Base-by-base conservation (phyloP, 1,140 invertebrate genomes). In the Microplitis demolitor region DNA sequence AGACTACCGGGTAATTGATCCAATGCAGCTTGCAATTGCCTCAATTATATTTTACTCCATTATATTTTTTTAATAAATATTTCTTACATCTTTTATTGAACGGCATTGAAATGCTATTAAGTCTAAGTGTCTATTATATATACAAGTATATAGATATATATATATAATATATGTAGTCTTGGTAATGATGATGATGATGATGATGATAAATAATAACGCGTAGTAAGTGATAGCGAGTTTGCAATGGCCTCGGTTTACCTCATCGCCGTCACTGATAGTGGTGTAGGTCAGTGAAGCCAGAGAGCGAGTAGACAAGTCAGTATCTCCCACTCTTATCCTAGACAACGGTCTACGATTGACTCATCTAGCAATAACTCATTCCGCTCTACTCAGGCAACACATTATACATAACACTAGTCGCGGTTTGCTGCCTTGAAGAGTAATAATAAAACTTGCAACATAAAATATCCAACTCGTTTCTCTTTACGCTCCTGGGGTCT, bases 251-350 rank as follows among this genome's bases (percentile, higher is more conserved):
- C 63, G 64, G 62, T 74, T 64, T 67, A 64, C 68, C 37, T 66
- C 68, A 71, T 67, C 66, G 51, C 71, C 58, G 56, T 58, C 8
- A 24, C 51, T 54, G 31, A 39, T 24, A 72, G 66, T 84, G 84
- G 83, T 86, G 83, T 86, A 85, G 84, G 84, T 86, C 84, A 86
- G 84, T 85, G 79, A 84, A 85, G 84, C 82, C 80, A 79, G 74
- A 74, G 50, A 66, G 67, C 67, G 39, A 24, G 24, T 45, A 45
- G 39, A 66, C 63, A 34, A 64, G 69, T 66, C 73, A 24, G 24
- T 24, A 24, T 24, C 24, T 24, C 75, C 75, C 79, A 73, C 77
- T 69, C 76, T 76, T 70, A 75, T 77, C 78, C 84, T 85, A 86
- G 84, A 85, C 83, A 85, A 85, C 79, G 79, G 80, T 84, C 83